Conservation (phyloP, 37 sponge, comb jelly and placozoan species). For the Chondrilla cf. caribensis region DNA sequence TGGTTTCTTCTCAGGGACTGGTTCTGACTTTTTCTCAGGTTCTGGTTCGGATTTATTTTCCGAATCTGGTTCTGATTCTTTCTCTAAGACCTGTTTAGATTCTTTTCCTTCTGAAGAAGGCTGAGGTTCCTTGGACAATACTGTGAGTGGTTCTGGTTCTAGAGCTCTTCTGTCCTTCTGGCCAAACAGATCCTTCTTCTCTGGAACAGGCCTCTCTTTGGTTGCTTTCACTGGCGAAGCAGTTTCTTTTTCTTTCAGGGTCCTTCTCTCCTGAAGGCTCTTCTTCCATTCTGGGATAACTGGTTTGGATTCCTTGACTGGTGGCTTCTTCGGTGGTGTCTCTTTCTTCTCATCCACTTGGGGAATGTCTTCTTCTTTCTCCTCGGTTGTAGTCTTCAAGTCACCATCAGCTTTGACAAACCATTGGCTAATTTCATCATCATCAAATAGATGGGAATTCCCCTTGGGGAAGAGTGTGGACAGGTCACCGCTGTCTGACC, state of each 20-base stretch:
- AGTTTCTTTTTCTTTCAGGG: neutral
- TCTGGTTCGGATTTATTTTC: too few species aligned
- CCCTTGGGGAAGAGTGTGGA: slow-evolving; percentile 9
- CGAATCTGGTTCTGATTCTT: too few species aligned
- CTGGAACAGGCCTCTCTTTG: neutral
- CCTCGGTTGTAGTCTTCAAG: too few species aligned
- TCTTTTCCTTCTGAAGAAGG: too few species aligned
- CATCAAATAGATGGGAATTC: slow-evolving; percentile 5
- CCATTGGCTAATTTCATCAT: neutral
- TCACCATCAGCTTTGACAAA: neutral
- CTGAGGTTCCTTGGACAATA: too few species aligned
- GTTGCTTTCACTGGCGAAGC: neutral
- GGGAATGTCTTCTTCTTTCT: too few species aligned
- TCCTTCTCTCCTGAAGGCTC: slow-evolving; percentile 40
- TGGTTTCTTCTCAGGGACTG: neutral
- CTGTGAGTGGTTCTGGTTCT: neutral
- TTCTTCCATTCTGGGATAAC: slow-evolving; percentile 67
- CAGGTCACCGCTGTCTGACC: neutral
- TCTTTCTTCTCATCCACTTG: too few species aligned
- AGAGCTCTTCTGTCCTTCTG: neutral
- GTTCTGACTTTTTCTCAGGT: too few species aligned
- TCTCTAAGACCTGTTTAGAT: too few species aligned
- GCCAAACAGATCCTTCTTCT: neutral
- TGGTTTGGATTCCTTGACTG: too few species aligned
- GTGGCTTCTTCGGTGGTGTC: too few species aligned